These are phyloP conservation scores for Syrrhaptes paradoxus DNA, from an alignment of 2,113 vertebrate genomes.

Conservation along the genomic window DNA sequence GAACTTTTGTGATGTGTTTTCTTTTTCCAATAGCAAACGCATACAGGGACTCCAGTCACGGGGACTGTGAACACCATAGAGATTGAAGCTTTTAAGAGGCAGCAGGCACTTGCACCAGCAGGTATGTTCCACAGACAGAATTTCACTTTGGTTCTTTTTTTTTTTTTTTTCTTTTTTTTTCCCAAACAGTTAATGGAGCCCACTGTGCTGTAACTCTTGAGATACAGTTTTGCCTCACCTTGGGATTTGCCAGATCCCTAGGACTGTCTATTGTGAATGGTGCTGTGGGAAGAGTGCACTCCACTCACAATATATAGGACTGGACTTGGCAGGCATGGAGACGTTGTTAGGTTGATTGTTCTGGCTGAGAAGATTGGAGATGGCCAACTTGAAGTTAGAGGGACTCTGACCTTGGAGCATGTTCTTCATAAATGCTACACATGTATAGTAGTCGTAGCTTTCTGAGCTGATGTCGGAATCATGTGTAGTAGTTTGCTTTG, in stretches of 20 bases:
- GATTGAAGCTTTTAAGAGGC: slow-evolving; percentile 94
- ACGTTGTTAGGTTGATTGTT: slow-evolving; percentile 6
- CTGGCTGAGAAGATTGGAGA: slow-evolving; percentile 34
- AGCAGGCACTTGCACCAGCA: slow-evolving; percentile 89
- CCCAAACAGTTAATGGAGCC: background rate
- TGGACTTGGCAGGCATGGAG: slow-evolving; percentile 42
- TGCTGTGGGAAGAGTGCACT: background rate
- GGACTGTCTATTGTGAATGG: background rate
- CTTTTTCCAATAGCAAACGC: slow-evolving; percentile 79
- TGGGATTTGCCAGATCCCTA: background rate
- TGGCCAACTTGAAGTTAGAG: background rate
- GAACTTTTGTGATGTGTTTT: slow-evolving; percentile 47
- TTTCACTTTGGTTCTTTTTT: background rate
- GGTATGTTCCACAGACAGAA: slow-evolving; percentile 74
- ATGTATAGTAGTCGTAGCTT: slow-evolving; percentile 53
- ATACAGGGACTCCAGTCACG: slow-evolving; percentile 79
- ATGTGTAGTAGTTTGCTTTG: slow-evolving; percentile 60
- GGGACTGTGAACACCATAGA: slow-evolving; percentile 83
- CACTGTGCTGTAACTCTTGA: background rate
- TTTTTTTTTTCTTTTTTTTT: background rate
- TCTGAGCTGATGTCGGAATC: slow-evolving; percentile 45
- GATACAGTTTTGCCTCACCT: slow-evolving; percentile 29
- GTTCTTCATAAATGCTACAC: slow-evolving; percentile 49
- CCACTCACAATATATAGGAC: slow-evolving; percentile 20
- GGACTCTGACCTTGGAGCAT: slow-evolving; percentile 35